These are phyloP conservation scores for Drosophila hamatofila DNA, from an alignment of 2,888 invertebrate genomes.

Conservation along the genomic window DNA sequence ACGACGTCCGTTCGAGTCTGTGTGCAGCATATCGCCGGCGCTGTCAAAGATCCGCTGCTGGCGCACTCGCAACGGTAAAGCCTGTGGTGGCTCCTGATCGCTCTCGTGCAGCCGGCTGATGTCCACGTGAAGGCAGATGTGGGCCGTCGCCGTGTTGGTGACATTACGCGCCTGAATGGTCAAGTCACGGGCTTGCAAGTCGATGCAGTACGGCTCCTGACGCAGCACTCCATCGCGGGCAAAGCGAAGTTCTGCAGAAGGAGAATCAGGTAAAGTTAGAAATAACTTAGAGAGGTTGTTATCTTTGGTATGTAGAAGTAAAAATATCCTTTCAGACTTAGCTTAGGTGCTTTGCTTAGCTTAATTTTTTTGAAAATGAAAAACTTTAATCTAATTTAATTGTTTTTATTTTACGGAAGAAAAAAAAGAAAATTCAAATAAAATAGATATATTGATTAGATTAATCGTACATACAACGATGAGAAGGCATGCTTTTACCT, in stretches of 20 bases:
- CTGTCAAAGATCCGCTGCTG: slow-evolving; percentile 70
- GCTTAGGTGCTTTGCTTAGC: too few relatives aligned
- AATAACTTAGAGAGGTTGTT: too few relatives aligned
- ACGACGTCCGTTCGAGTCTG: slow-evolving; percentile 43
- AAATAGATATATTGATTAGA: too few relatives aligned
- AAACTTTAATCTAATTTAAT: too few relatives aligned
- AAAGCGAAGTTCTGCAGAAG: slow-evolving; percentile 79
- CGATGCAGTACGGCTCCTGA: slow-evolving; percentile 86
- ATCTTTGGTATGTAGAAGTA: neutral
- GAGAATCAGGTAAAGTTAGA: neutral
- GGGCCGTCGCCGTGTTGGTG: slow-evolving; percentile 76
- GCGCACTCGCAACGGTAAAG: slow-evolving; percentile 76
- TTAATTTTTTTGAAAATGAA: too few relatives aligned
- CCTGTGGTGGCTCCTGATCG: slow-evolving; percentile 82
- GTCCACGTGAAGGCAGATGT: slow-evolving; percentile 85
- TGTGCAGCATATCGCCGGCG: slow-evolving; percentile 60
- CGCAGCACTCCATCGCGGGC: slow-evolving; percentile 81
- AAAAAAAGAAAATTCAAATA: too few relatives aligned
- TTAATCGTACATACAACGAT: too few relatives aligned
- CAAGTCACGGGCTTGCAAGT: slow-evolving; percentile 86
- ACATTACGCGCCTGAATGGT: slow-evolving; percentile 81
- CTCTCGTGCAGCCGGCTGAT: slow-evolving; percentile 78
- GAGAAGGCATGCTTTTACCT: too few relatives aligned
- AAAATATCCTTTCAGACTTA: neutral
- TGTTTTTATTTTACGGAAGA: too few relatives aligned